Evolutionary conservation across 2,113 vertebrate genomes (phyloP), one percentile per base, ranked within the genome.

Genomic region (Halichoerus grypus): DNA sequence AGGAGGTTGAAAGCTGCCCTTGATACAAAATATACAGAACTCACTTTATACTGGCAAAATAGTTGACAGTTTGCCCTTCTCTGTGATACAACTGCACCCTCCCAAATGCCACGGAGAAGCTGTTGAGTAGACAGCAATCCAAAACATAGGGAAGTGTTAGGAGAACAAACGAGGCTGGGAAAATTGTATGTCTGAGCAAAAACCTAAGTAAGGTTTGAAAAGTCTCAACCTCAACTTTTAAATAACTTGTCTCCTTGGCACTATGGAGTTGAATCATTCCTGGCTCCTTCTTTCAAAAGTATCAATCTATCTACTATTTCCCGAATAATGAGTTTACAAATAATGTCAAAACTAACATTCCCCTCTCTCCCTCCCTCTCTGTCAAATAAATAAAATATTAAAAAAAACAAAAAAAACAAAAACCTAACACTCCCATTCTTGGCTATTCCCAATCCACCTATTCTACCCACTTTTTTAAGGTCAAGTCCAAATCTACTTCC

Each of bases 271-370:
- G 46, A 87, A 84, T 49, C 22, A 72, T 46, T 97, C 77, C 46
- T 91, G 7, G 15, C 33, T 74, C 55, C 55, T 82, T 49, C 79
- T 49, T 69, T 84, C 63, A 49, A 79, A 81, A 49, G 21, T 67
- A 79, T 71, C 69, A 90, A 59, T 87, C 72, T 28, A 24, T 8
- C 71, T 51, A 42, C 36, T 39, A 74, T 76, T 96, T 88, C 80
- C n/a, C 80, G 39, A 26, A 76, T 22, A 24, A 77, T 19, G 51
- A 83, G n/a, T 46, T 87, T 83, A 42, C 49, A 74, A 80, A 77
- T 88, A n/a, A 96, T 87, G 67, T 90, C 80, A 94, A 77, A 94
- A 96, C 31, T 74, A 63, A 89, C 59, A 81, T 36, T 33, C 31
- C 63, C 14, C 5, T 65, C 31, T 33, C 28, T 65, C 63, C 12